Conservation (phyloP, 2,797 vertebrate genomes). For the Falco naumanni region DNA sequence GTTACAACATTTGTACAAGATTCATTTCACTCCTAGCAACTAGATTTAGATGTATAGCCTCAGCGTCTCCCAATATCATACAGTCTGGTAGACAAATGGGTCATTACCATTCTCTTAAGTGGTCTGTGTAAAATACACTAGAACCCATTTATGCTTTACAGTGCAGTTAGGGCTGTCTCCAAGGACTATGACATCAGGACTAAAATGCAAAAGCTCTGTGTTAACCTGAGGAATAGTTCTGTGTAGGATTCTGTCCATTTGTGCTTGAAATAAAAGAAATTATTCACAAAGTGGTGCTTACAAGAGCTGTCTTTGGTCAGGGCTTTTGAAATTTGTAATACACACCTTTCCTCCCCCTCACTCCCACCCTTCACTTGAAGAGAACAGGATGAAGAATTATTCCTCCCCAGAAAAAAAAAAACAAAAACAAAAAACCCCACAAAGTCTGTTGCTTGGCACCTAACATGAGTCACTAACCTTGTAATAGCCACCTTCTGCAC, state of each 20-base stretch:
- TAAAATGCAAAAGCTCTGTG: neutral
- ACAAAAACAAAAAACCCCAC: too few relatives aligned
- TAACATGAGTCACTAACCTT: conserved; percentile 76
- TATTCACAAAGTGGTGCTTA: neutral
- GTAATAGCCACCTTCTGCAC: conserved; percentile 84
- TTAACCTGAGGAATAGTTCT: neutral
- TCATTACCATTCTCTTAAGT: neutral
- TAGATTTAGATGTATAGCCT: neutral
- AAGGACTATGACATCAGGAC: neutral
- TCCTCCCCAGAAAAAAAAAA: neutral
- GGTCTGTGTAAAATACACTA: neutral
- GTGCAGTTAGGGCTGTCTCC: neutral
- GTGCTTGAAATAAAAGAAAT: neutral
- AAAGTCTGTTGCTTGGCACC: neutral
- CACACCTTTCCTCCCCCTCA: neutral
- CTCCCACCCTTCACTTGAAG: neutral
- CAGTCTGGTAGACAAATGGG: neutral
- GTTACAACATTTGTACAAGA: neutral
- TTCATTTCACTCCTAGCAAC: neutral
- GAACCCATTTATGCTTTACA: neutral
- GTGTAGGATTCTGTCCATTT: neutral
- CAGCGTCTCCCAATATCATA: neutral
- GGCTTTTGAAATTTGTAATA: neutral
- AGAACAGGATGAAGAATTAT: neutral
- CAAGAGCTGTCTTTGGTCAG: neutral